Evolutionary conservation across 1,140 invertebrate species (phyloP).

Genomic region (Drosophila cardini): DNA sequence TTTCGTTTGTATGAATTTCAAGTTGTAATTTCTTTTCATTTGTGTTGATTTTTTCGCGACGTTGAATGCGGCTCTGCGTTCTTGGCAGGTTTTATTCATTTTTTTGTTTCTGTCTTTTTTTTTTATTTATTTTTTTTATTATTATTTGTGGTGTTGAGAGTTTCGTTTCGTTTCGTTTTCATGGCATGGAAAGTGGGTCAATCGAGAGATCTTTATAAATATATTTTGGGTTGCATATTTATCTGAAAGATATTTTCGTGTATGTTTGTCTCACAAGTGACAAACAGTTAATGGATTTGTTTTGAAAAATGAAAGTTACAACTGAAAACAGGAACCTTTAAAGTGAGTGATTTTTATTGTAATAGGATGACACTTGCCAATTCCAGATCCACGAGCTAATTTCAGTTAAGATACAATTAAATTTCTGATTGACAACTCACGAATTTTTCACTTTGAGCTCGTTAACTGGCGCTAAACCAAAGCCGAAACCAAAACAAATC

Average conservation of each 20-base stretch:
- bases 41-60: constrained; percentile 37
- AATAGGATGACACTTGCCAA: constrained; percentile 26
- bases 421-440: not conserved
- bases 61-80: constrained; percentile 37
- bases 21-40: constrained; percentile 53
- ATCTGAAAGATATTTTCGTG: constrained; percentile 44
- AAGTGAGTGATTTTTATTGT: not conserved
- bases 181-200: constrained; percentile 50
- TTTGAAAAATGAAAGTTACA: constrained; percentile 54
- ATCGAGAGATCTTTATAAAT: constrained; percentile 61
- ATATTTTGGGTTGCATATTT: constrained; percentile 57
- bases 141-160: too few relatives aligned
- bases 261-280: constrained; percentile 32
- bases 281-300: constrained; percentile 55
- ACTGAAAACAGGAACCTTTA: constrained; percentile 27
- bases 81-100: constrained; percentile 36
- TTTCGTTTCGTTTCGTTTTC: constrained; percentile 36
- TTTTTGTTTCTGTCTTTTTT: constrained; percentile 25
- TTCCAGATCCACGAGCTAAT: constrained; percentile 12
- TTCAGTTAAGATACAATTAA: not conserved
- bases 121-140: too few relatives aligned
- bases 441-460: constrained; percentile 29
- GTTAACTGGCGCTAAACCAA: constrained; percentile 28
- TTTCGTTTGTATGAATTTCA: constrained; percentile 50
- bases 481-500: constrained; percentile 27